Percentiles rank a stretch among this genome's conserved stretches.
Evolutionary conservation across 1,140 invertebrate genomes (phyloP).

Genomic region (Oscheius sp.): DNA sequence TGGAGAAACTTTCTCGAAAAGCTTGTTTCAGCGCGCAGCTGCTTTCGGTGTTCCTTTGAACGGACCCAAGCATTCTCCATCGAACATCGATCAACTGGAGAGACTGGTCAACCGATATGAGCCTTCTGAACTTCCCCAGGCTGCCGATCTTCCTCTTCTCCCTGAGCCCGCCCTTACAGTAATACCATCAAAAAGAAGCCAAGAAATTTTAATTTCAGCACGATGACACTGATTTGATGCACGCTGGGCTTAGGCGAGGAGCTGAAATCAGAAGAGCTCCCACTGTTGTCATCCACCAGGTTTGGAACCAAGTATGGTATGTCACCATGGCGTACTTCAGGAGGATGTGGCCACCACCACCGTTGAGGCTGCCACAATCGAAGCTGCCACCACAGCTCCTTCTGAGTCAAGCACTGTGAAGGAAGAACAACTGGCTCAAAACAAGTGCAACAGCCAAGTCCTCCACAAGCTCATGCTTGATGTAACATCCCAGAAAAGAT

Average conservation of each 20-base stretch:
- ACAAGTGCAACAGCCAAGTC: constrained; percentile 38
- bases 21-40: constrained; percentile 26
- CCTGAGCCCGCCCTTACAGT: not conserved
- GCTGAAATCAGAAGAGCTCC: not conserved
- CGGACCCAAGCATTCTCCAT: not conserved
- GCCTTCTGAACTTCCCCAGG: not conserved
- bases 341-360: constrained; percentile 8
- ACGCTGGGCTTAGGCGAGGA: not conserved
- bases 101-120: constrained; percentile 20
- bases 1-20: no score
- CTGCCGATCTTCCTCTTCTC: not conserved
- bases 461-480: constrained; percentile 41
- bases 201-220: constrained; percentile 11
- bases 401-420: not conserved
- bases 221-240: constrained; percentile 14
- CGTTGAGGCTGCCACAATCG: not conserved
- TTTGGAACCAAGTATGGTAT: not conserved
- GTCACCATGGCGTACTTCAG: not conserved
- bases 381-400: not conserved
- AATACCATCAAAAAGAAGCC: constrained; percentile 12
- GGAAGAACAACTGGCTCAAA: constrained; percentile 17
- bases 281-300: not conserved
- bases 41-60: constrained; percentile 29
- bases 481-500: not conserved
- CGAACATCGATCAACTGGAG: constrained; percentile 21